A percentile compares a stretch with the other conserved stretches of the same genome.
Conservation (phyloP, 2,888 invertebrate genomes). For the Pseudanteris insignis region DNA sequence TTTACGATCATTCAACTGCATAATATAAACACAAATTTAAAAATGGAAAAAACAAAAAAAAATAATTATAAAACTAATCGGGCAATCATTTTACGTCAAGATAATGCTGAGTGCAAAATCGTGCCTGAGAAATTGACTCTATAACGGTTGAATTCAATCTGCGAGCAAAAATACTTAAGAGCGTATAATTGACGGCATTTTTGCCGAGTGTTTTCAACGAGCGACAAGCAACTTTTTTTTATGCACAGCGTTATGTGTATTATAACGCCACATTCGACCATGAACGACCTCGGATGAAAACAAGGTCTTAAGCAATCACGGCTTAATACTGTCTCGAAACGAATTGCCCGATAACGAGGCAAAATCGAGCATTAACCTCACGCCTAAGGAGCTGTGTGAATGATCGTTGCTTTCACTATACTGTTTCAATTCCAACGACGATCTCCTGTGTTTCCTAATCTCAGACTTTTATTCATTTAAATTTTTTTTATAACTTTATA, state of each 20-base stretch:
- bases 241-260: constrained; percentile 10
- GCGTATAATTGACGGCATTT: constrained; percentile 7
- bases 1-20: too few relatives aligned
- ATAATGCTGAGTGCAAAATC: background rate
- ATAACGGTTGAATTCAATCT: too few relatives aligned
- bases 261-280: constrained; percentile 27
- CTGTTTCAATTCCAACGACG: constrained; percentile 4
- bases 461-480: too few relatives aligned
- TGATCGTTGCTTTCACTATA: constrained; percentile 33
- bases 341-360: constrained; percentile 31
- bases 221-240: constrained; percentile 11
- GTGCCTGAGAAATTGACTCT: background rate
- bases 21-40: too few relatives aligned
- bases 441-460: background rate
- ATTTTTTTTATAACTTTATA: too few relatives aligned
- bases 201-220: background rate
- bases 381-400: constrained; percentile 18
- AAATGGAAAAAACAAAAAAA: too few relatives aligned
- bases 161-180: constrained; percentile 1
- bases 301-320: constrained; percentile 34
- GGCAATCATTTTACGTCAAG: too few relatives aligned
- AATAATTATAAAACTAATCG: too few relatives aligned
- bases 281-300: constrained; percentile 37
- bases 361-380: constrained; percentile 29
- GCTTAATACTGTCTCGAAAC: constrained; percentile 15